phyloP scores from a whole-genome alignment of 2,797 vertebrate genomes.

The Melanotaenia pygmaea region DNA sequence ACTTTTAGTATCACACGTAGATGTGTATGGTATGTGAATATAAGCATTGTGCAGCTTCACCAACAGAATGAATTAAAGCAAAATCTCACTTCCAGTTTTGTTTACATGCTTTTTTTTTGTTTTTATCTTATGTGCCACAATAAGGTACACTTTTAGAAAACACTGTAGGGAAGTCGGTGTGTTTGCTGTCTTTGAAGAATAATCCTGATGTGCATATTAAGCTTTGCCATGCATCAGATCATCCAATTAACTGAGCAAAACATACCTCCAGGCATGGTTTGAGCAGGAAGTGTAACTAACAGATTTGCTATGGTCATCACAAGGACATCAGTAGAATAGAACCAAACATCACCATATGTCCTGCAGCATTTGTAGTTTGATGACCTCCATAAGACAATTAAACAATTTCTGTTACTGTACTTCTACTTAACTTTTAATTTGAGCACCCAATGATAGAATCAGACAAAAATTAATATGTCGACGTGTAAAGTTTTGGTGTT shows the following conservation, averaged over 20 bases:
- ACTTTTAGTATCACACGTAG: conserved; percentile 7
- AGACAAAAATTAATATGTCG: not conserved
- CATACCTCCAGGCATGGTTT: conserved; percentile 10
- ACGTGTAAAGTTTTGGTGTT: not conserved
- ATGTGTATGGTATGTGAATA: not conserved
- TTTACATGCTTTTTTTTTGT: not conserved
- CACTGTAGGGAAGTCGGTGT: conserved; percentile 8
- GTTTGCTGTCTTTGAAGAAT: conserved; percentile 8
- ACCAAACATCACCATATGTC: not conserved
- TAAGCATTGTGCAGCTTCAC: not conserved
- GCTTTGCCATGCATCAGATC: conserved; percentile 41
- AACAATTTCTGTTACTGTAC: not conserved
- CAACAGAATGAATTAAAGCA: not conserved
- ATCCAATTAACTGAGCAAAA: conserved; percentile 18
- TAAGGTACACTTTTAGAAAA: conserved; percentile 11
- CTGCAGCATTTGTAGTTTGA: not conserved
- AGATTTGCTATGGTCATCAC: conserved; percentile 17
- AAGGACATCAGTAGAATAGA: conserved; percentile 8
- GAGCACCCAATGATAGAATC: not conserved
- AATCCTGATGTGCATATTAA: conserved; percentile 20
- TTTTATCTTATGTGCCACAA: conserved; percentile 6
- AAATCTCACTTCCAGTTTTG: not conserved
- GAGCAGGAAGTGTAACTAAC: conserved; percentile 29
- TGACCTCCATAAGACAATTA: not conserved
- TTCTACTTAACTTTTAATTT: not conserved